Evolutionary conservation across 2,797 vertebrate species (phyloP), one percentile per base, ranked within the genome.

Genomic region (Hoplostethus atlanticus): DNA sequence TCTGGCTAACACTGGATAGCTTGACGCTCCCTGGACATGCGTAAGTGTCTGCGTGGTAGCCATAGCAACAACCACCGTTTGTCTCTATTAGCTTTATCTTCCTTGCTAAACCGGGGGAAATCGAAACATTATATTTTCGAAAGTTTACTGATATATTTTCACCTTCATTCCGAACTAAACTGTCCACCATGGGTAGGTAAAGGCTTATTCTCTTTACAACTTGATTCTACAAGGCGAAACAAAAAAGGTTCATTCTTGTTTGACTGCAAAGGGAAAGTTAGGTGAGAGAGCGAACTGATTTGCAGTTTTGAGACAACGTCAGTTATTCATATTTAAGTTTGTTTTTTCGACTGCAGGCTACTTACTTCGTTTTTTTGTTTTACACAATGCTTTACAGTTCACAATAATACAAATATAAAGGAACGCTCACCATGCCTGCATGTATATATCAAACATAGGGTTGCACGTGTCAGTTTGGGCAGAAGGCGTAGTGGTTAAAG

Each of bases 161-260:
- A 2, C 31, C 36, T 34, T 52, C 16, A 5, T 42, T 60, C 4
- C n/a, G 8, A 8, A 12, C 28, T 34, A 71, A 12, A 30, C 40
- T 13, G 30, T 5, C 57, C 2, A 70, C 6, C 66, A 87, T 91
- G 87, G 90, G 91, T 91, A 84, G 12, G 89, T 91, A 47, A 54
- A 77, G 0, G 6, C 62, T 60, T 53, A 0, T 42, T 73, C 13
- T 62, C 10, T 52, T 71, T 55, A 25, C 2, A 52, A 12, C 6
- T 64, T 3, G 4, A 25, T 25, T 42, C 0, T 30, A 34, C 56
- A 21, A 10, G 40, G 9, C 40, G 3, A 42, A 42, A 52, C 11
- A 47, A 10, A 28, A 28, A 16, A 3, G 13, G 11, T 15, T 9
- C 1, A 1, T 50, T 50, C 16, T 40, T 36, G 56, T 38, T 38